phyloP scores from a whole-genome alignment of 2,888 invertebrate species.

The Pogonocherus hispidulus region DNA sequence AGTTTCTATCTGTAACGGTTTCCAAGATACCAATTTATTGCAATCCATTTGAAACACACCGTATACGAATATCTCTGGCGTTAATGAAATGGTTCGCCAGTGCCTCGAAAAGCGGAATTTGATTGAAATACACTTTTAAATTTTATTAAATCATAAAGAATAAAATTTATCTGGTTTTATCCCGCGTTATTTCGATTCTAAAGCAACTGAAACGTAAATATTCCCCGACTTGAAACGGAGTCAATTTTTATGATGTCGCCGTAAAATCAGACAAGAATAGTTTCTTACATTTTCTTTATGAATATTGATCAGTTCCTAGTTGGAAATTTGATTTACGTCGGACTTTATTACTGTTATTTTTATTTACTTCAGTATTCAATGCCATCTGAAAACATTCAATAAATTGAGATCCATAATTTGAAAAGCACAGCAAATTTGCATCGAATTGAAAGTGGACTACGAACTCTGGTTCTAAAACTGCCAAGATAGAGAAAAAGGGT shows the following conservation, averaged over 20 bases:
- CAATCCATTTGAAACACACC: background rate
- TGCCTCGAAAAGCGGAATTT: conserved; percentile 17
- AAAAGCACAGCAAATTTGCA: background rate
- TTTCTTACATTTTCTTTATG: conserved; percentile 45
- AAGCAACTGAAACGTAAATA: conserved; percentile 43
- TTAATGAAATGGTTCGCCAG: background rate
- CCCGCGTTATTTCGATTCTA: conserved; percentile 37
- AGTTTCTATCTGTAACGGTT: too few relatives aligned
- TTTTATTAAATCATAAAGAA: conserved; percentile 40
- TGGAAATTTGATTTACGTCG: conserved; percentile 37
- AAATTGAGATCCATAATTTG: background rate
- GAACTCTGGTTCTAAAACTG: too few relatives aligned
- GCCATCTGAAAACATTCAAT: background rate
- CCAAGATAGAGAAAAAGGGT: too few relatives aligned
- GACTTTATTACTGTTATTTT: conserved; percentile 24
- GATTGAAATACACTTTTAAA: conserved; percentile 46
- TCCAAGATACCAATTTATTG: too few relatives aligned
- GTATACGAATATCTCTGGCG: background rate
- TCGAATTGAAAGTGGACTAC: too few relatives aligned
- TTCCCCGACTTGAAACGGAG: conserved; percentile 42
- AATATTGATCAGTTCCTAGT: conserved; percentile 41
- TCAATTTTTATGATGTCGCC: conserved; percentile 48
- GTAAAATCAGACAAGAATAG: conserved; percentile 45
- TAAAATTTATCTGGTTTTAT: conserved; percentile 44
- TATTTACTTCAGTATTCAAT: background rate